phyloP scores from a whole-genome alignment of 2,113 vertebrate genomes.

The Geococcyx californianus region DNA sequence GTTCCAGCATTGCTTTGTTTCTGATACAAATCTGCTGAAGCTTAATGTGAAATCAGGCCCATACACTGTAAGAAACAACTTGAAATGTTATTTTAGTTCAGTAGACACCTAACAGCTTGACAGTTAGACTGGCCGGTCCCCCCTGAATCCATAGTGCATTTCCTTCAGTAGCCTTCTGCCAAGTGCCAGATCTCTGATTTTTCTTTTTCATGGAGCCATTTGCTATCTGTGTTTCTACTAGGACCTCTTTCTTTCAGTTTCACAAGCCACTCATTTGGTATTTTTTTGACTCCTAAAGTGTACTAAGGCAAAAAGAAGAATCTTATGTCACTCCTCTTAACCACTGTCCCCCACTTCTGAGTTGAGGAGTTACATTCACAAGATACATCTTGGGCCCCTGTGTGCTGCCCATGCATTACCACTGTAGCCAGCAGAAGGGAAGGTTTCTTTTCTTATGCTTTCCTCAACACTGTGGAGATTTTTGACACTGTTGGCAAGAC shows the following conservation, averaged over 20 bases:
- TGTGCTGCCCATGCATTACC: background rate
- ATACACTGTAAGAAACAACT: background rate
- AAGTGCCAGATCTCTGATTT: background rate
- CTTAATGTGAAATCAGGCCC: background rate
- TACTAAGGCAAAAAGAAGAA: background rate
- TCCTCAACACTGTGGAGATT: fast-evolving
- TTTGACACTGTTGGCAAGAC: background rate
- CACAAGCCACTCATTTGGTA: background rate
- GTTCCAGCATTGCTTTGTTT: background rate
- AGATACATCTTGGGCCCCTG: fast-evolving
- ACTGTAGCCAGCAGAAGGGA: background rate
- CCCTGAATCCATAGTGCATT: background rate
- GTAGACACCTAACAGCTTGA: background rate
- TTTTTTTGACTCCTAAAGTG: background rate
- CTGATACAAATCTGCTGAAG: background rate
- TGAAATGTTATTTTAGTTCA: background rate
- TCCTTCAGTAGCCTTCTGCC: background rate
- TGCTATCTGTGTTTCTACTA: background rate
- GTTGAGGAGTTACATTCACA: background rate
- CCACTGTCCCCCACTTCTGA: background rate
- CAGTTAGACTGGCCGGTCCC: background rate
- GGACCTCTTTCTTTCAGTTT: background rate
- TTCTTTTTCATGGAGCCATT: background rate
- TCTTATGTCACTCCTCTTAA: background rate
- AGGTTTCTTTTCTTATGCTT: background rate